Evolutionary conservation across 92 coral and sea anemone species (phyloP).

Genomic region (Actinernus sp.): DNA sequence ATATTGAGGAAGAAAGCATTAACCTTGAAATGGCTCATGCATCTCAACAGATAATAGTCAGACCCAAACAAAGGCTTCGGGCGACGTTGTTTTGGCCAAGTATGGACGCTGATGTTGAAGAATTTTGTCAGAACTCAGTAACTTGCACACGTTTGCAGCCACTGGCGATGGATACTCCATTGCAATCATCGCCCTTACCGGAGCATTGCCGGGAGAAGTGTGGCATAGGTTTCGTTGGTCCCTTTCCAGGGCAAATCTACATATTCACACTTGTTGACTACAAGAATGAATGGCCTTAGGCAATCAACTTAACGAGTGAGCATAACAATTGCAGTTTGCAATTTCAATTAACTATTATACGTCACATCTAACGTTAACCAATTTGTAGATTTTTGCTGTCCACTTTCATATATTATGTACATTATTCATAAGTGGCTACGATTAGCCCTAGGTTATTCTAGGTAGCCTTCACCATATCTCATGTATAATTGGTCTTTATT

Average conservation of each 20-base stretch:
- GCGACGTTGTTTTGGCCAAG: conserved; percentile 54
- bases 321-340: no score
- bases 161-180: conserved; percentile 38
- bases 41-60: conserved; percentile 53
- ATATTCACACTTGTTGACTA: no score
- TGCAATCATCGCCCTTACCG: conserved; percentile 40
- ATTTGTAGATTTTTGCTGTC: no score
- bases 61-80: conserved; percentile 48
- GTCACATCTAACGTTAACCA: no score
- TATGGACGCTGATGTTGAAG: conserved; percentile 54
- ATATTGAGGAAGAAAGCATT: conserved; percentile 35
- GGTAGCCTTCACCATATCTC: no score
- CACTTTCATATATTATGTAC: no score
- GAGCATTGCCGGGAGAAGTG: conserved; percentile 61
- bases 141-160: conserved; percentile 45
- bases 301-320: neutral
- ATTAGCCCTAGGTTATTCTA: no score
- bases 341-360: no score
- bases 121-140: conserved; percentile 29
- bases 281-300: conserved; percentile 59
- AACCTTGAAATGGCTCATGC: conserved; percentile 18
- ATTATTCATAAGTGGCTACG: no score
- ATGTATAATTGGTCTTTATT: no score
- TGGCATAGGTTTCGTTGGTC: conserved; percentile 56
- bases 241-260: conserved; percentile 40